phyloP scores from a whole-genome alignment of 2,797 vertebrate genomes.

The Chloroceryle amazona region DNA sequence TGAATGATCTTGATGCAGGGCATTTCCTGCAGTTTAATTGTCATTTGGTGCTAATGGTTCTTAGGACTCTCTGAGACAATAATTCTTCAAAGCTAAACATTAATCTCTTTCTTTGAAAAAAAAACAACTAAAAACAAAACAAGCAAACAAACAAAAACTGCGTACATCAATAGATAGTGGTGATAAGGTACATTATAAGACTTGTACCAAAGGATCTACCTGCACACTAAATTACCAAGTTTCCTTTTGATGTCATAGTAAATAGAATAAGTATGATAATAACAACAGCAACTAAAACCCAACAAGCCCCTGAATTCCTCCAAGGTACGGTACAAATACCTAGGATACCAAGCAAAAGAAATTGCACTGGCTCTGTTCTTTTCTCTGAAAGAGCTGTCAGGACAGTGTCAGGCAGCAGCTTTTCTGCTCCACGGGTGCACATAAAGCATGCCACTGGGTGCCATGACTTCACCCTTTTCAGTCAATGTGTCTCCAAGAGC shows the following conservation, averaged over 20 bases:
- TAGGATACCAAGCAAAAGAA: conserved; percentile 18
- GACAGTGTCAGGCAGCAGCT: background rate
- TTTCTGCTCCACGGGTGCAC: background rate
- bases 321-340: background rate
- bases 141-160: background rate
- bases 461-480: conserved; percentile 20
- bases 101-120: background rate
- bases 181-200: background rate
- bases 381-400: background rate
- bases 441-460: conserved; percentile 25
- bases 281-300: conserved; percentile 3
- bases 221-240: background rate
- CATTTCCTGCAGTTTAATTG: conserved; percentile 65
- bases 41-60: conserved; percentile 66
- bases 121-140: background rate
- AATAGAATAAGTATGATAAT: background rate
- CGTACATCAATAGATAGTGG: background rate
- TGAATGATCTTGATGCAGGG: conserved; percentile 46
- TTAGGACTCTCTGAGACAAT: conserved; percentile 32
- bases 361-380: background rate
- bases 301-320: conserved; percentile 20
- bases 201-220: background rate
- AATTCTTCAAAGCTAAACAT: conserved; percentile 24
- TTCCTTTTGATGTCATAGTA: background rate
- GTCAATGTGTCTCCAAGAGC: background rate